phyloP scores from a whole-genome alignment of 1,140 invertebrate genomes.

The Phymastichus coffea region DNA sequence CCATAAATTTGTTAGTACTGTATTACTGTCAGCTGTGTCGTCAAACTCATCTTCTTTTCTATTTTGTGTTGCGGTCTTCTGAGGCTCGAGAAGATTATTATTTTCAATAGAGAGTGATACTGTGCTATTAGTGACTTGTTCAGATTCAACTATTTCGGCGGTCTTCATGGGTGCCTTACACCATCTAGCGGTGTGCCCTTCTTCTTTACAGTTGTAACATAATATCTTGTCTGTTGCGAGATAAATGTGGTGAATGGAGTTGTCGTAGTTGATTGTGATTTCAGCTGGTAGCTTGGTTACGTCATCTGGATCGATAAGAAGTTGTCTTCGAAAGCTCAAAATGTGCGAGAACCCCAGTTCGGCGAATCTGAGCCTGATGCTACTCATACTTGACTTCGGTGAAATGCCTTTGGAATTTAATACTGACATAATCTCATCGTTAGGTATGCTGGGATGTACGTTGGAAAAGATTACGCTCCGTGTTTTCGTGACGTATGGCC shows the following conservation, averaged over 20 bases:
- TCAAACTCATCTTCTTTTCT: too few species aligned
- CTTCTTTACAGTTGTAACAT: slow-evolving; percentile 15
- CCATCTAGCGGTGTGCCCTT: slow-evolving; percentile 3
- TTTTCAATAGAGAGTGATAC: too few species aligned
- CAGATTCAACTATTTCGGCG: too few species aligned
- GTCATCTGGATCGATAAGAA: neutral
- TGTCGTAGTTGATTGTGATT: neutral
- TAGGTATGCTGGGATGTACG: neutral
- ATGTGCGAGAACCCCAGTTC: neutral
- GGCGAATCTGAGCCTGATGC: too few species aligned
- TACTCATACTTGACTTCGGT: neutral
- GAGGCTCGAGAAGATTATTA: too few species aligned
- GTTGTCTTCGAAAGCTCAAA: neutral
- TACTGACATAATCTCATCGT: neutral
- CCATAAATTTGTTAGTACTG: too few species aligned
- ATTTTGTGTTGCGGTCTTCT: too few species aligned
- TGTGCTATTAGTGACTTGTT: too few species aligned
- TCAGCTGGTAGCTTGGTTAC: neutral
- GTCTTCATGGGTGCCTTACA: too few species aligned
- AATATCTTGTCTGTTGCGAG: slow-evolving; percentile 1
- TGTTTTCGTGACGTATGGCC: neutral
- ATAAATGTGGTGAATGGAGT: slow-evolving; percentile 13
- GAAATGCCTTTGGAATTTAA: neutral
- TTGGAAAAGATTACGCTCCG: slow-evolving; percentile 3
- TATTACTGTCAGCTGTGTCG: too few species aligned